A percentile compares a stretch with the other conserved stretches of the same genome.
Evolutionary conservation across 2,888 invertebrate species (phyloP).

Genomic region (Furcula furcula): DNA sequence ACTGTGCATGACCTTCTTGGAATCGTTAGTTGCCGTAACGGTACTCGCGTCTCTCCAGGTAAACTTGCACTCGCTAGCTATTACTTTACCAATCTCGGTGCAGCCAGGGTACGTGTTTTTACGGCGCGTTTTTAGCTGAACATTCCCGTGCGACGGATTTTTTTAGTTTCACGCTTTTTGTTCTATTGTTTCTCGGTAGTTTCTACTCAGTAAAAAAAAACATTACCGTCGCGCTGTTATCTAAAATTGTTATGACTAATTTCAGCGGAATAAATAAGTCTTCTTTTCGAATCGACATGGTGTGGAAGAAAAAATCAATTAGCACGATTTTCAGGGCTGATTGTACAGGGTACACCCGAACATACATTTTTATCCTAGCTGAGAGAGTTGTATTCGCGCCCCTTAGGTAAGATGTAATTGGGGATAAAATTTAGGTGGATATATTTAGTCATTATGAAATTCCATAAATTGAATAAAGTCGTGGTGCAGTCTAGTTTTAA

Average conservation of each 20-base stretch:
- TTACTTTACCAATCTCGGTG: constrained; percentile 14
- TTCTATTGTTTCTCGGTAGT: not conserved
- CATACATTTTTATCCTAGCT: no score
- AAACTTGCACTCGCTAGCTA: constrained; percentile 36
- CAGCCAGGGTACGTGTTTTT: constrained; percentile 23
- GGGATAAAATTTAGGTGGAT: no score
- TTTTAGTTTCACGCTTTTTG: not conserved
- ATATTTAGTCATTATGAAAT: no score
- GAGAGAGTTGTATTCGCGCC: no score
- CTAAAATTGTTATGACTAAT: constrained; percentile 3
- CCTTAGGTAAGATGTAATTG: no score
- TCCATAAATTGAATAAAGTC: no score
- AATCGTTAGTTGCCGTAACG: constrained; percentile 72
- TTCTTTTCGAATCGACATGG: no score
- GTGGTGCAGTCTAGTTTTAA: no score
- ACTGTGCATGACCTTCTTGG: constrained; percentile 76
- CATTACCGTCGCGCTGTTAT: not conserved
- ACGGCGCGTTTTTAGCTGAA: constrained; percentile 15
- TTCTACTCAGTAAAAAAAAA: not conserved
- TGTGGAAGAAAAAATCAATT: no score
- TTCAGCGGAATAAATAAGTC: not conserved
- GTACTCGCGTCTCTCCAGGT: constrained; percentile 66
- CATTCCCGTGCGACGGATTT: constrained; percentile 10
- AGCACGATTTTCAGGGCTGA: no score
- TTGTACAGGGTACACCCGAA: no score